Percentiles rank a stretch among this genome's conserved stretches.
These are phyloP conservation scores for Sesamia inferens DNA, from an alignment of 2,888 invertebrate species.

Conservation along the genomic window DNA sequence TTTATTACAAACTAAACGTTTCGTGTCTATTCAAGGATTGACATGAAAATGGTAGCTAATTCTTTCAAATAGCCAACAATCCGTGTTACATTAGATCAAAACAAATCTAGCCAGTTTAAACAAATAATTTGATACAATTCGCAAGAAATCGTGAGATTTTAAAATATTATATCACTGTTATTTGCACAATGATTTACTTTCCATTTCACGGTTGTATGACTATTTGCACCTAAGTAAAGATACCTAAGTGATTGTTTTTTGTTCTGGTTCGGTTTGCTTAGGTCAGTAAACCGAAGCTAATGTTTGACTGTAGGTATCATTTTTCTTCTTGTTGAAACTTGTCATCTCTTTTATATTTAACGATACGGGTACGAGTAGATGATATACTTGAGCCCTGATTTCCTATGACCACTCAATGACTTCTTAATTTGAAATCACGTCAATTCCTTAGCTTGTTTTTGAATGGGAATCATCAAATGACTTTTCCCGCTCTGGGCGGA, in stretches of 20 bases:
- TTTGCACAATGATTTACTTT: slow-evolving; percentile 67
- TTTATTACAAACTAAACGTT: slow-evolving; percentile 38
- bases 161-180: slow-evolving; percentile 64
- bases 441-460: background rate
- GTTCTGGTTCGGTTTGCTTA: slow-evolving; percentile 8
- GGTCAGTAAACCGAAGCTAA: slow-evolving; percentile 35
- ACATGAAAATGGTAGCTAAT: slow-evolving; percentile 44
- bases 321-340: slow-evolving; percentile 10
- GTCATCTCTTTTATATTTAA: background rate
- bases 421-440: background rate
- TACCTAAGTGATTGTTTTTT: slow-evolving; percentile 24
- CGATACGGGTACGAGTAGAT: background rate
- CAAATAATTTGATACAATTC: slow-evolving; percentile 48
- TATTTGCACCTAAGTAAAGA: slow-evolving; percentile 46
- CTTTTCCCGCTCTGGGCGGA: too few relatives aligned
- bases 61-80: slow-evolving; percentile 48
- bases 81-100: slow-evolving; percentile 50
- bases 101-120: slow-evolving; percentile 44
- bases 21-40: slow-evolving; percentile 50
- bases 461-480: too few relatives aligned
- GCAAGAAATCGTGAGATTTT: slow-evolving; percentile 59
- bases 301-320: slow-evolving; percentile 4
- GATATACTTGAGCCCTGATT: background rate
- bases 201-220: slow-evolving; percentile 66
- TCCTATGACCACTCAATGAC: background rate